phyloP scores from a whole-genome alignment of 2,797 vertebrate genomes.

The Mus minutoides region DNA sequence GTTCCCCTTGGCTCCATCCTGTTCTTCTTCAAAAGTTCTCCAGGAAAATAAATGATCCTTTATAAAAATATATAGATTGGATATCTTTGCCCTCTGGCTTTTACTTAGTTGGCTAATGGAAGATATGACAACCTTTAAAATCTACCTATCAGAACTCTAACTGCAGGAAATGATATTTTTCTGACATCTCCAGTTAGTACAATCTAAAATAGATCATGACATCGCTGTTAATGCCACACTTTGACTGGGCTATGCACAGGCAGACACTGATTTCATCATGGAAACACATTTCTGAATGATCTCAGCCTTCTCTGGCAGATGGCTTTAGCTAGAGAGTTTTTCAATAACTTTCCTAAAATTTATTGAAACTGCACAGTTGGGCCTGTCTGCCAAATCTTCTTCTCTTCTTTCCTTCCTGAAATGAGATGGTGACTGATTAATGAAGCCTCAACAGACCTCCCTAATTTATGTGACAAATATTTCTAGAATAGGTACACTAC shows the following conservation, averaged over 20 bases:
- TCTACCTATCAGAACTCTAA: neutral
- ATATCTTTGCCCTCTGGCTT: neutral
- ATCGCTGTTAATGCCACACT: neutral
- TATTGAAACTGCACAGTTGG: neutral
- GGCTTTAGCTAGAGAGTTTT: neutral
- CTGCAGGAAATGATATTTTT: neutral
- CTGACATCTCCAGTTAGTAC: neutral
- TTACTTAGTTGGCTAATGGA: neutral
- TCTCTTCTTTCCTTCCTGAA: neutral
- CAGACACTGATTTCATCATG: neutral
- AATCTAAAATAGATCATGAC: neutral
- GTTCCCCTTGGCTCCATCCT: neutral
- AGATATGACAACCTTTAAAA: neutral
- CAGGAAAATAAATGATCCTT: neutral
- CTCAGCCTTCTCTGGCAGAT: neutral
- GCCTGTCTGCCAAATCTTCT: neutral
- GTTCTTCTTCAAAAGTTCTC: conserved; percentile 1
- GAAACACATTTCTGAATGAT: neutral
- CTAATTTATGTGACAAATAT: neutral
- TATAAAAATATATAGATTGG: conserved; percentile 16
- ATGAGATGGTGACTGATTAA: neutral
- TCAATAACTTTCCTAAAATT: neutral
- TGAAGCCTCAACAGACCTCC: neutral
- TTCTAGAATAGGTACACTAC: neutral
- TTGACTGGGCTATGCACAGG: neutral